Evolutionary conservation across 2,888 invertebrate species (phyloP).

Genomic region (Zootermopsis nevadensis): DNA sequence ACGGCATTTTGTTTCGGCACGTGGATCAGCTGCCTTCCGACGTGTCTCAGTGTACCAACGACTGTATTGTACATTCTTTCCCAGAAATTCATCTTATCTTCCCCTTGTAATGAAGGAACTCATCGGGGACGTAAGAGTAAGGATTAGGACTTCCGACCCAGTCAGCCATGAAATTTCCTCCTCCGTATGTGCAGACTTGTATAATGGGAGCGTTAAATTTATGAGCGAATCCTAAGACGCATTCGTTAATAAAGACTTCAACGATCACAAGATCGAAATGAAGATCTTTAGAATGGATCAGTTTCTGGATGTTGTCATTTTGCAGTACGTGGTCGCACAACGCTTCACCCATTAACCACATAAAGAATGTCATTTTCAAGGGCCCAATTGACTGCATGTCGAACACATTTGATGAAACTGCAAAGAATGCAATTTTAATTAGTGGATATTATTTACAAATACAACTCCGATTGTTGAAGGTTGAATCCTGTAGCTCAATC

Average conservation of each 20-base stretch:
- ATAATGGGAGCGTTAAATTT: slow-evolving; percentile 56
- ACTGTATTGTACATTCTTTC: slow-evolving; percentile 37
- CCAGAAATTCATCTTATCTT: slow-evolving; percentile 63
- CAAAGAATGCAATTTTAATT: neutral
- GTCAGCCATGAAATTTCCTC: slow-evolving; percentile 63
- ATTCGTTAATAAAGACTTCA: slow-evolving; percentile 47
- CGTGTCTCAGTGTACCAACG: neutral
- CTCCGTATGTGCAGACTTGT: slow-evolving; percentile 63
- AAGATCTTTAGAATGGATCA: slow-evolving; percentile 49
- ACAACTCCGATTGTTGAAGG: neutral
- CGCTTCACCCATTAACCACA: neutral
- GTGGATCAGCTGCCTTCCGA: slow-evolving; percentile 14
- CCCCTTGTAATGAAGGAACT: slow-evolving; percentile 65
- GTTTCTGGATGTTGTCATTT: slow-evolving; percentile 49
- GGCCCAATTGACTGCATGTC: neutral
- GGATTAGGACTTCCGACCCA: slow-evolving; percentile 65
- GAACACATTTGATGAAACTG: neutral
- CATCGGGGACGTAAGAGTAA: slow-evolving; percentile 66
- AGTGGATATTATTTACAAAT: neutral
- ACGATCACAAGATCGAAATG: slow-evolving; percentile 50
- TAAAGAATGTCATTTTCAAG: neutral
- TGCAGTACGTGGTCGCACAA: slow-evolving; percentile 44
- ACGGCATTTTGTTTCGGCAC: slow-evolving; percentile 43
- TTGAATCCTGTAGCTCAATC: neutral
- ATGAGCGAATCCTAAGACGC: slow-evolving; percentile 49